Evolutionary conservation across 2,113 vertebrate species (phyloP).

Genomic region (Colius striatus): DNA sequence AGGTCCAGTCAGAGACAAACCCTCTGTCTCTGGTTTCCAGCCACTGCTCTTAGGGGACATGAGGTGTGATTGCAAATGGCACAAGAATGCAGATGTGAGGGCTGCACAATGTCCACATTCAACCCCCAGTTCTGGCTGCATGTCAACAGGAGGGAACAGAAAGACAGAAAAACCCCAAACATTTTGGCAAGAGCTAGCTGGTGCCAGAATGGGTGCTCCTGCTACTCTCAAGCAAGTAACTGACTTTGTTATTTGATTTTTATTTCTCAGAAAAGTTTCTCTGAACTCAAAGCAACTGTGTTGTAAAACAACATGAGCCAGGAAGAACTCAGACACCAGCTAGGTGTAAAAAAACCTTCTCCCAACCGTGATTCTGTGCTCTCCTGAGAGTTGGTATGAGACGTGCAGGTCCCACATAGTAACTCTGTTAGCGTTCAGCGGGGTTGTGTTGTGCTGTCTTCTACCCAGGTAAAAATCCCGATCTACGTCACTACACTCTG

Average conservation of each 20-base stretch:
- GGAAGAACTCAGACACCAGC: not conserved
- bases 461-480: not conserved
- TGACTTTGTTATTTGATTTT: not conserved
- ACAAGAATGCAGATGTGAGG: slow-evolving; percentile 35
- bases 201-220: not conserved
- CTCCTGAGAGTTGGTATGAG: not conserved
- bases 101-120: slow-evolving; percentile 51
- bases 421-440: not conserved
- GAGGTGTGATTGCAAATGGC: slow-evolving; percentile 39
- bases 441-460: not conserved
- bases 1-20: slow-evolving; percentile 11
- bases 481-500: not conserved
- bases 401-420: not conserved
- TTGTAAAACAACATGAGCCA: not conserved
- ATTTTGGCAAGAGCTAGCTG: not conserved
- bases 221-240: not conserved
- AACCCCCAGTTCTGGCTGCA: not conserved
- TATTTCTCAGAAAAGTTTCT: not conserved
- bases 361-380: not conserved
- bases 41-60: slow-evolving; percentile 5
- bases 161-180: not conserved
- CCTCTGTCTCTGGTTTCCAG: slow-evolving; percentile 49
- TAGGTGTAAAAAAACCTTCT: not conserved
- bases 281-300: not conserved
- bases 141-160: slow-evolving; percentile 13